Conservation (phyloP, 2,888 invertebrate species). For the Drosophila anomalipes region DNA sequence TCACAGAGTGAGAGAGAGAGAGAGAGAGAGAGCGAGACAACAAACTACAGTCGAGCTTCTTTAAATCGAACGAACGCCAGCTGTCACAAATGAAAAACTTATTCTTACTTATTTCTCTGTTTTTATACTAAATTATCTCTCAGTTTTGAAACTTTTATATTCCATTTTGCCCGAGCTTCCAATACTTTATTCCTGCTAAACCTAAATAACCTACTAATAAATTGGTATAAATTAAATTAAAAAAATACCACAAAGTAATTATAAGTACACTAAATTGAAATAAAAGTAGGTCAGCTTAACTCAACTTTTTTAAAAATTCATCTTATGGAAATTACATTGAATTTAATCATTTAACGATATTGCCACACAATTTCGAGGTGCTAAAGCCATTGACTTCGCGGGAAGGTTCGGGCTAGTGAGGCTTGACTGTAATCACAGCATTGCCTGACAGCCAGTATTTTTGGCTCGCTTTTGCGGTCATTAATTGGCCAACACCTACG, state of each 20-base stretch:
- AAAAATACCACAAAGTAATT: not conserved
- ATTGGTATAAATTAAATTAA: not conserved
- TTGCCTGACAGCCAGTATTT: conserved; percentile 46
- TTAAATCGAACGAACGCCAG: not conserved
- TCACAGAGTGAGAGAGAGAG: not conserved
- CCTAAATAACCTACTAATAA: not conserved
- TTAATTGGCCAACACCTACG: conserved; percentile 66
- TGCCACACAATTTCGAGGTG: conserved; percentile 4
- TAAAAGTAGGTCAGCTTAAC: not conserved
- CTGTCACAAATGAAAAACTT: not conserved
- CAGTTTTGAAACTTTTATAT: too few species aligned
- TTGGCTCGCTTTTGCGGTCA: conserved; percentile 40
- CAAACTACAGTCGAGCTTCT: conserved; percentile 1
- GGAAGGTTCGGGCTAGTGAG: conserved; percentile 6
- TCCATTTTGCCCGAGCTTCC: not conserved
- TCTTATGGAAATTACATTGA: conserved; percentile 4
- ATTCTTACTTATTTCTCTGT: not conserved
- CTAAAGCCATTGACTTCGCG: not conserved
- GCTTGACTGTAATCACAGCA: conserved; percentile 43
- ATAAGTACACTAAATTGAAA: not conserved
- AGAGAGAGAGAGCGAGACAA: not conserved
- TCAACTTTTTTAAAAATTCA: not conserved
- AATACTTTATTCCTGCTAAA: not conserved
- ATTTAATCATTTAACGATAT: not conserved
- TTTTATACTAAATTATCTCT: too few species aligned